Percentiles rank a stretch among this genome's conserved stretches.
phyloP scores from a whole-genome alignment of 2,113 vertebrate species.

The Pampusana beccarii region DNA sequence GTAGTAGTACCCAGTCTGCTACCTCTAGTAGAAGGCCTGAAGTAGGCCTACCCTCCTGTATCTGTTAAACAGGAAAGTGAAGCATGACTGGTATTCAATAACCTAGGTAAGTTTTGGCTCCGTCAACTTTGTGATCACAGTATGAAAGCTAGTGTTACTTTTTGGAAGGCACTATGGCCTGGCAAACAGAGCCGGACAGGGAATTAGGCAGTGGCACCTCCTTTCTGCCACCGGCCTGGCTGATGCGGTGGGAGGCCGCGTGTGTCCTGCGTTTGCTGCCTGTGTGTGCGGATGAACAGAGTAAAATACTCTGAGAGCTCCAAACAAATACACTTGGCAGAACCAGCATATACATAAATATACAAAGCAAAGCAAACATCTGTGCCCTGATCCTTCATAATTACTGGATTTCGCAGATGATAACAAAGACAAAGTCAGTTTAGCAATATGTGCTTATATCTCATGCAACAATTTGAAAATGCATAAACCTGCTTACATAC shows the following conservation, averaged over 20 bases:
- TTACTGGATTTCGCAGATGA: not conserved
- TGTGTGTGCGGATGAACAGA: rapidly evolving
- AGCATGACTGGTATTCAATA: not conserved
- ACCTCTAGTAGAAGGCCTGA: not conserved
- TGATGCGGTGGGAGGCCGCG: not conserved
- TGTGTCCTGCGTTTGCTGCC: not conserved
- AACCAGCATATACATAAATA: not conserved
- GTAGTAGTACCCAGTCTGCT: too few species aligned
- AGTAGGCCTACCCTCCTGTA: not conserved
- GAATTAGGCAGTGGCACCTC: not conserved
- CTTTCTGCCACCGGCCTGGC: not conserved
- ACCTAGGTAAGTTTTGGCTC: not conserved
- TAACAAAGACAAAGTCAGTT: not conserved
- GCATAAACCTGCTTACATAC: not conserved
- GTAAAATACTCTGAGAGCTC: not conserved
- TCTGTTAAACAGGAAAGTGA: not conserved
- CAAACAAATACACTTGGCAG: not conserved
- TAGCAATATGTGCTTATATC: not conserved
- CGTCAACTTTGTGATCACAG: not conserved
- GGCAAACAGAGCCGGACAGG: not conserved
- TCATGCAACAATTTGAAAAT: not conserved
- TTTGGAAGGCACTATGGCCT: not conserved
- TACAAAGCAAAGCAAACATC: not conserved
- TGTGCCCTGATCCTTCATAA: not conserved
- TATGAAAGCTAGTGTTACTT: not conserved